phyloP scores from a whole-genome alignment of 2,113 vertebrate species.

The Cacatua alba region DNA sequence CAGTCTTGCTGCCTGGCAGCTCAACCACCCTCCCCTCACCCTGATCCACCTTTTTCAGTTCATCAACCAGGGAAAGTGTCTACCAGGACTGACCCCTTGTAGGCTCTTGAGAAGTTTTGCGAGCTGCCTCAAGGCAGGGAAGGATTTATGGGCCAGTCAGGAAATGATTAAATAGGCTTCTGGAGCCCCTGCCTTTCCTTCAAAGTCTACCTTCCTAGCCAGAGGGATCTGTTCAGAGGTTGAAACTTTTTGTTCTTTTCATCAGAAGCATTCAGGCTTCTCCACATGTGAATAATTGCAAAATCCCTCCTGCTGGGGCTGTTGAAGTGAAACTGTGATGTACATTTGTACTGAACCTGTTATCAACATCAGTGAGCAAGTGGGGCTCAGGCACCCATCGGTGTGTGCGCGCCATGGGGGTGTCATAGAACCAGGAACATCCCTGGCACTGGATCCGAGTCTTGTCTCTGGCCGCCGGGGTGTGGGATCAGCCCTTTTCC shows the following conservation, averaged over 20 bases:
- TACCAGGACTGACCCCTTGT: neutral
- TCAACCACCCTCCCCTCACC: neutral
- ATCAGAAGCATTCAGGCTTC: neutral
- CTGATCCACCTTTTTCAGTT: neutral
- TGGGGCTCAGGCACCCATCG: neutral
- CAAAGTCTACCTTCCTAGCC: neutral
- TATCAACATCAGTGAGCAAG: neutral
- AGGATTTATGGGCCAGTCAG: neutral
- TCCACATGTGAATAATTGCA: neutral
- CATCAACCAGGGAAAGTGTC: neutral
- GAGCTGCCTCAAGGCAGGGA: neutral
- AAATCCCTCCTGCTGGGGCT: neutral
- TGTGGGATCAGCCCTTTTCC: neutral
- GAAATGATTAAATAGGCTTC: neutral
- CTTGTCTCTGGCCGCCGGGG: accelerated
- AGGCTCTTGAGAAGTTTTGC: neutral
- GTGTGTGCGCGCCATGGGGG: accelerated
- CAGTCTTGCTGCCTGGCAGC: neutral
- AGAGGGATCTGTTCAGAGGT: neutral
- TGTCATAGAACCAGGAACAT: neutral
- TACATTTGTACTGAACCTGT: neutral
- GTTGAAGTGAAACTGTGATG: neutral
- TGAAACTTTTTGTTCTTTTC: neutral
- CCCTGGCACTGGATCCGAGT: neutral
- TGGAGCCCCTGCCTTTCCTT: neutral